Percentiles rank a stretch among this genome's conserved stretches.
phyloP scores from a whole-genome alignment of 2,797 vertebrate species.

The Erethizon dorsatum region DNA sequence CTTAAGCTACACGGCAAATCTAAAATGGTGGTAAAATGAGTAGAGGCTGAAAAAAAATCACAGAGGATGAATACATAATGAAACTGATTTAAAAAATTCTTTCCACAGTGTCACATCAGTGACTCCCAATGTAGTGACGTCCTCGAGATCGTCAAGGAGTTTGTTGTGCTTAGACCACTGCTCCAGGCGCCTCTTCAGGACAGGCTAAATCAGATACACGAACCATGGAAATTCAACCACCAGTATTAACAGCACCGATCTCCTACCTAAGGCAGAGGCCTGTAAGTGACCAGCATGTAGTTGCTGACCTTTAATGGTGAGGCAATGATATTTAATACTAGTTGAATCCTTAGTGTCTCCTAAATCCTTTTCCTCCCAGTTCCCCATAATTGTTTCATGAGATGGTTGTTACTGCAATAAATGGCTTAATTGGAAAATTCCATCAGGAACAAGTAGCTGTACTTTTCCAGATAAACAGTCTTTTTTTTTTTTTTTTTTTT shows the following conservation, averaged over 20 bases:
- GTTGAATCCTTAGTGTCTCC: slow-evolving; percentile 45
- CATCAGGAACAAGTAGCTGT: slow-evolving; percentile 63
- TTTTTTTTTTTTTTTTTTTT: slow-evolving; percentile 60
- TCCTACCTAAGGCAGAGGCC: background rate
- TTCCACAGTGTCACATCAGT: background rate
- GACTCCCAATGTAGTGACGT: background rate
- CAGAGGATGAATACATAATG: slow-evolving; percentile 36
- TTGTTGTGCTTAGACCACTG: background rate
- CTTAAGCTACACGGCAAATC: slow-evolving; percentile 63
- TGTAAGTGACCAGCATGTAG: slow-evolving; percentile 37
- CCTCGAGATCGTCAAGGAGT: background rate
- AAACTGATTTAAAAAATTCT: slow-evolving; percentile 31
- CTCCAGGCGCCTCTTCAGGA: slow-evolving; percentile 1
- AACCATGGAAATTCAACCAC: background rate
- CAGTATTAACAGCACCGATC: background rate
- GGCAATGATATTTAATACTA: slow-evolving; percentile 36
- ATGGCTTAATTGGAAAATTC: slow-evolving; percentile 76
- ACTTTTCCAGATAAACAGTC: slow-evolving; percentile 73
- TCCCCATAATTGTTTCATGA: slow-evolving; percentile 57
- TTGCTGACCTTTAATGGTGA: slow-evolving; percentile 60
- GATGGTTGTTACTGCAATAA: slow-evolving; percentile 58
- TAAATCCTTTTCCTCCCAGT: slow-evolving; percentile 58
- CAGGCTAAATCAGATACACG: background rate
- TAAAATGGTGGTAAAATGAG: slow-evolving; percentile 66
- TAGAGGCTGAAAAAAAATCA: slow-evolving; percentile 31